Conservation (phyloP, 1,140 invertebrate species). For the Hydropsyche tenuis region DNA sequence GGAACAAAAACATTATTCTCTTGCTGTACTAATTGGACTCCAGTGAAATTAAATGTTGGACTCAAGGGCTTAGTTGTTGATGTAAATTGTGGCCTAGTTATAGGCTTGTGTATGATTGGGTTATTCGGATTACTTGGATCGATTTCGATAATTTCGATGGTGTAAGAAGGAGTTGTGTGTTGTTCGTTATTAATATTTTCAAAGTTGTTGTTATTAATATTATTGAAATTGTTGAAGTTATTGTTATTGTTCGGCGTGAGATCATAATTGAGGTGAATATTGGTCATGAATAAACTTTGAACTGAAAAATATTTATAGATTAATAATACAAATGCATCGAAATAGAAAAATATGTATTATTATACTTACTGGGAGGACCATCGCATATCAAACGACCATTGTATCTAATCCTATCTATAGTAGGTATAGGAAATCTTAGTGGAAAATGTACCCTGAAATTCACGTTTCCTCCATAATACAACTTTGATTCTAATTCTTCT, state of each 20-base stretch:
- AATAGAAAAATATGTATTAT: slow-evolving; percentile 8
- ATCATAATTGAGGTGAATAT: slow-evolving; percentile 8
- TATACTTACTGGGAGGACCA: slow-evolving; percentile 51
- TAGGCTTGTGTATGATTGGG: too few species aligned
- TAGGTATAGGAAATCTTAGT: slow-evolving; percentile 50
- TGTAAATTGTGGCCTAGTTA: neutral
- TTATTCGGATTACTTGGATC: slow-evolving; percentile 11
- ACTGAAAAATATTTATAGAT: neutral
- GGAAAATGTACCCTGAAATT: slow-evolving; percentile 52
- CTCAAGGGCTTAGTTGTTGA: neutral
- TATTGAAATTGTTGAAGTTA: neutral
- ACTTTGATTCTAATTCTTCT: slow-evolving; percentile 49
- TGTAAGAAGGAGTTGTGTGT: neutral
- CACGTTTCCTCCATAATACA: slow-evolving; percentile 51
- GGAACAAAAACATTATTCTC: slow-evolving; percentile 11
- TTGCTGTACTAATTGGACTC: neutral
- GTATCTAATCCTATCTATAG: slow-evolving; percentile 50
- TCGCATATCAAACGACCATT: slow-evolving; percentile 49
- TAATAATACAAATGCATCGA: neutral
- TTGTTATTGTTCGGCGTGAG: slow-evolving; percentile 6
- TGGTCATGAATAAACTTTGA: neutral
- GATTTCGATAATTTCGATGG: slow-evolving; percentile 2
- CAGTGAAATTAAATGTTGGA: neutral
- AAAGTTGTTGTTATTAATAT: neutral
- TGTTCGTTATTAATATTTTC: neutral